phyloP scores from a whole-genome alignment of 2,797 vertebrate genomes.

The Manis pentadactyla region DNA sequence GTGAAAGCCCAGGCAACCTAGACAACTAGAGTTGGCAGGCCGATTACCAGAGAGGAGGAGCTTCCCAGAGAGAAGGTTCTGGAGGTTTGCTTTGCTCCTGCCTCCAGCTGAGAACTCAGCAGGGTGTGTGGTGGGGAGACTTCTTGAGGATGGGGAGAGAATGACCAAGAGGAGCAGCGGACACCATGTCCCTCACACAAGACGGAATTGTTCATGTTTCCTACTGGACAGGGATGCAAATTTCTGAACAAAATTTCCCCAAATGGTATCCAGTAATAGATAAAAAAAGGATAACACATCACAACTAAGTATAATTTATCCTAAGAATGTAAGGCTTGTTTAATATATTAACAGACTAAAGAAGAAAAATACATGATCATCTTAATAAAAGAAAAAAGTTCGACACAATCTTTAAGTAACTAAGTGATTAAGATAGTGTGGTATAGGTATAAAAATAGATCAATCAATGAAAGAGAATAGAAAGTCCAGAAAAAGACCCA shows the following conservation, averaged over 20 bases:
- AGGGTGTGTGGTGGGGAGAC: neutral
- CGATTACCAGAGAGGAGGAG: neutral
- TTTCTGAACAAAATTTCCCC: neutral
- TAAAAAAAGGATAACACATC: neutral
- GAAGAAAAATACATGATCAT: neutral
- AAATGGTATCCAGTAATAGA: neutral
- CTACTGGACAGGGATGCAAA: neutral
- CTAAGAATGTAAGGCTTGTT: neutral
- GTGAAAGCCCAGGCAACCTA: neutral
- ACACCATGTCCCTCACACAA: neutral
- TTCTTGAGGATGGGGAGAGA: neutral
- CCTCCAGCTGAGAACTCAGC: neutral
- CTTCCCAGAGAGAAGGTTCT: neutral
- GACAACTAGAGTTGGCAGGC: too few relatives aligned
- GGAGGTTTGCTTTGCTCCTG: neutral
- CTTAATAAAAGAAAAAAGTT: conserved; percentile 11
- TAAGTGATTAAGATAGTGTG: neutral
- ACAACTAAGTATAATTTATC: neutral
- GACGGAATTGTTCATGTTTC: neutral
- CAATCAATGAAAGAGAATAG: neutral
- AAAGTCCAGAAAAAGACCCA: neutral
- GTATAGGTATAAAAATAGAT: neutral
- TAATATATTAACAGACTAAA: neutral
- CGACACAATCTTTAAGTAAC: neutral
- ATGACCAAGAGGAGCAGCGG: neutral